These are phyloP conservation scores for Druceiella hillmani DNA, from an alignment of 2,888 invertebrate species.

Conservation along the genomic window DNA sequence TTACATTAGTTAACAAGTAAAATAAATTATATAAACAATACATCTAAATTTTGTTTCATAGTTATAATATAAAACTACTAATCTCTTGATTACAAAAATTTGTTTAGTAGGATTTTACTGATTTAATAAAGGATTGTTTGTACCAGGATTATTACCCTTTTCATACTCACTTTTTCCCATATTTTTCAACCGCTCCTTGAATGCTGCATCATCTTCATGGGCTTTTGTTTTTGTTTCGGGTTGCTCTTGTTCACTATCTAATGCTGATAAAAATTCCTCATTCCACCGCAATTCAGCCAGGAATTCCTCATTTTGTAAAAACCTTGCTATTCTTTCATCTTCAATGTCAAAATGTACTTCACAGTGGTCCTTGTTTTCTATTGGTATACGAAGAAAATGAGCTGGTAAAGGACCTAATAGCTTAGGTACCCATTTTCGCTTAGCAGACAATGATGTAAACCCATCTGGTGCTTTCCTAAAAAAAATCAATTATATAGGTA, in stretches of 20 bases:
- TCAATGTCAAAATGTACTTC: constrained; percentile 61
- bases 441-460: constrained; percentile 29
- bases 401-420: constrained; percentile 72
- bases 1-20: too few relatives aligned
- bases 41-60: constrained; percentile 2
- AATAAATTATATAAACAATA: constrained; percentile 10
- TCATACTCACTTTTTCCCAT: constrained; percentile 68
- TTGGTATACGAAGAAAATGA: constrained; percentile 66
- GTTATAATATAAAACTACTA: constrained; percentile 5
- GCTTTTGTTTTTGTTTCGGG: constrained; percentile 35
- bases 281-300: constrained; percentile 81
- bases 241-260: constrained; percentile 67
- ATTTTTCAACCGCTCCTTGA: constrained; percentile 71
- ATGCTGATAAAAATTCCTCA: constrained; percentile 73
- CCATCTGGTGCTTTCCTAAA: too few relatives aligned
- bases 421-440: constrained; percentile 71
- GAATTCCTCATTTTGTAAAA: constrained; percentile 88
- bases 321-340: constrained; percentile 80
- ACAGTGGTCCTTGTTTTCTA: constrained; percentile 43
- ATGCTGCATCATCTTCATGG: constrained; percentile 64
- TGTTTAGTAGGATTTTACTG: background rate
- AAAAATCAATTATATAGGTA: too few relatives aligned
- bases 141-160: constrained; percentile 1
- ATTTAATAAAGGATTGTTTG: background rate
- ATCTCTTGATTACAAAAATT: too few relatives aligned